Evolutionary conservation across 2,113 vertebrate genomes (phyloP), one percentile per base, ranked within the genome.

Genomic region (Gorsachius goisagi): DNA sequence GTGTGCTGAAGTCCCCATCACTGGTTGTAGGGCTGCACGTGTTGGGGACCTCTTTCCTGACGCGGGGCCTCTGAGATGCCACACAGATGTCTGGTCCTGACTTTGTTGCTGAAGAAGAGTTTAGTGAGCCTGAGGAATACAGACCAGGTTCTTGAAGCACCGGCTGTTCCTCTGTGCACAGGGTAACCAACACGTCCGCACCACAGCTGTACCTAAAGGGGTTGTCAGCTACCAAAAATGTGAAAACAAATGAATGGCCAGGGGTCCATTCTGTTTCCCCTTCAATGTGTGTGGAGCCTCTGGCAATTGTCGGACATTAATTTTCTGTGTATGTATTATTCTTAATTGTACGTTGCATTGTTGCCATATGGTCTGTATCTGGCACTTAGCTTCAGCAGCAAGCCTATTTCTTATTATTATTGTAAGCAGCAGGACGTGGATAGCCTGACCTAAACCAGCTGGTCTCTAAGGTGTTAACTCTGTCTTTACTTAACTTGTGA

Each of bases 391-490:
- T 73, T 27, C 74, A 82, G 79, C 85, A 95, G 60, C 37, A 93
- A 82, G 83, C 64, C 52, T 15, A 22, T 72, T 84, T 66, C 85
- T 89, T 88, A 32, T 78, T 10, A 27, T 80, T 67, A 37, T 13
- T 9, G 6, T 32, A 63, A 96, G 79, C 15, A 94, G 96, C 89
- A 94, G 92, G 76, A 49, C 16, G 3, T 72, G 80, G 93, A 78
- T 33, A 72, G 77, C 75, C 45, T 30, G 71, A 33, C 84, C 96
- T 33, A 53, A 76, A 52, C 50, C 93, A 94, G 90, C 91, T 93
- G 79, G 86, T 53, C 83, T 71, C 11, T 15, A 74, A 94, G 79
- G 87, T 94, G 94, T 88, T 94, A 93, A 85, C 73, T 88, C 84
- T 39, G n/a, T 50, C 10, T 3, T 47, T 45, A 18, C 83, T 56